phyloP scores from a whole-genome alignment of 1,140 invertebrate species.

The Drosophila subpulchrella region DNA sequence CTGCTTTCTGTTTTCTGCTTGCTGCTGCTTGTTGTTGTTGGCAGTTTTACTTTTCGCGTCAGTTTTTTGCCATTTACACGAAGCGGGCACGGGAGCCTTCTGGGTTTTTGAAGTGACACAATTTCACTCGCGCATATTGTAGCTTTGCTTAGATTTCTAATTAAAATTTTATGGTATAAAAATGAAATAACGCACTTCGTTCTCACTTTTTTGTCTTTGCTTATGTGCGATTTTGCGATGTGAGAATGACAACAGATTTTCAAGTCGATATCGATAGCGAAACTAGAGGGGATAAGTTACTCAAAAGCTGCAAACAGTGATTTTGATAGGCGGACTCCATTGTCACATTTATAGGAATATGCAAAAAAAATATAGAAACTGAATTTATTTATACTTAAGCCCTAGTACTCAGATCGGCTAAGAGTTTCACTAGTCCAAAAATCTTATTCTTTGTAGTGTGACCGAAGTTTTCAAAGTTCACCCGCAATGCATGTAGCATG shows the following conservation, averaged over 20 bases:
- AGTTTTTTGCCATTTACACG: conserved; percentile 70
- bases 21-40: conserved; percentile 63
- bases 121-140: conserved; percentile 74
- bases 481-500: too few species aligned
- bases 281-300: neutral
- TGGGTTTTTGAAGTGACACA: conserved; percentile 45
- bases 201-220: conserved; percentile 57
- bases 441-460: too few species aligned
- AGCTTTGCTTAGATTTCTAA: conserved; percentile 70
- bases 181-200: conserved; percentile 81
- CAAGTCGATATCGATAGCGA: conserved; percentile 34
- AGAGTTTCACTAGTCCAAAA: too few species aligned
- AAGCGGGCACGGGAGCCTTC: conserved; percentile 32
- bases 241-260: conserved; percentile 64
- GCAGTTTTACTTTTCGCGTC: conserved; percentile 66
- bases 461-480: too few species aligned
- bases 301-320: neutral
- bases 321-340: neutral
- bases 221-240: conserved; percentile 49
- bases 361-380: too few species aligned
- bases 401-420: too few species aligned
- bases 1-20: conserved; percentile 46
- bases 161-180: conserved; percentile 76
- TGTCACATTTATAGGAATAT: neutral
- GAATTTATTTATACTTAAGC: too few species aligned